Evolutionary conservation across 2,113 vertebrate species (phyloP).

Genomic region (Lepisosteus oculatus): DNA sequence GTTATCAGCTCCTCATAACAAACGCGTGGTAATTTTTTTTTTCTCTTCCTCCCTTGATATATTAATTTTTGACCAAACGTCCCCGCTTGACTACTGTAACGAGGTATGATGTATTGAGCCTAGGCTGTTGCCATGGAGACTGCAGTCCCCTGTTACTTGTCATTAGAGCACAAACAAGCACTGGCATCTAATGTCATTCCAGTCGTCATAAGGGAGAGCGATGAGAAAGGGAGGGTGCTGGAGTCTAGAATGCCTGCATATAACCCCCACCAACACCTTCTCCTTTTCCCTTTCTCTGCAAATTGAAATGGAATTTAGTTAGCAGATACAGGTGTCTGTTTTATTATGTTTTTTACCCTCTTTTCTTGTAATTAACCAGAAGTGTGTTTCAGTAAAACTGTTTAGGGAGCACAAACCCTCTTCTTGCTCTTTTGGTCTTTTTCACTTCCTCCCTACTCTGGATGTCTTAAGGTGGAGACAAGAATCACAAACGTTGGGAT

Average conservation of each 20-base stretch:
- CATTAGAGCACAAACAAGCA: conserved; percentile 77
- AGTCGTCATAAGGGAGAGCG: conserved; percentile 64
- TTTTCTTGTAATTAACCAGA: conserved; percentile 30
- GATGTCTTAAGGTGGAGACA: conserved; percentile 44
- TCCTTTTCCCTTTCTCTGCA: conserved; percentile 26
- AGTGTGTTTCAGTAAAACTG: conserved; percentile 5
- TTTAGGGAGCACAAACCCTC: not conserved
- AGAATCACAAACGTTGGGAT: conserved; percentile 31
- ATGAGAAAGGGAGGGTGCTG: conserved; percentile 37
- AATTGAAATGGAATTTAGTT: conserved; percentile 32
- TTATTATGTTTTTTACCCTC: conserved; percentile 36
- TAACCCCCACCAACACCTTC: conserved; percentile 8
- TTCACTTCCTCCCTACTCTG: conserved; percentile 28
- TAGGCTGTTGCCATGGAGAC: conserved; percentile 82
- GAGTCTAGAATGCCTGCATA: conserved; percentile 27
- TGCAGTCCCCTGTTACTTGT: conserved; percentile 78
- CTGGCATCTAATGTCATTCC: conserved; percentile 79
- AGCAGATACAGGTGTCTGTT: conserved; percentile 14
- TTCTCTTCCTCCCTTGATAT: conserved; percentile 53
- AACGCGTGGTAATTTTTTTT: conserved; percentile 50
- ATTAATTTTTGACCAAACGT: conserved; percentile 74
- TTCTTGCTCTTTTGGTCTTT: not conserved
- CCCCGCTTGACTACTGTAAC: conserved; percentile 76
- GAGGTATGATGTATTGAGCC: conserved; percentile 82
- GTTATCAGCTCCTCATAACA: conserved; percentile 57